A percentile compares a stretch with the other conserved stretches of the same genome.
Evolutionary conservation across 2,113 vertebrate genomes (phyloP).

Genomic region (Macquaria australasica): DNA sequence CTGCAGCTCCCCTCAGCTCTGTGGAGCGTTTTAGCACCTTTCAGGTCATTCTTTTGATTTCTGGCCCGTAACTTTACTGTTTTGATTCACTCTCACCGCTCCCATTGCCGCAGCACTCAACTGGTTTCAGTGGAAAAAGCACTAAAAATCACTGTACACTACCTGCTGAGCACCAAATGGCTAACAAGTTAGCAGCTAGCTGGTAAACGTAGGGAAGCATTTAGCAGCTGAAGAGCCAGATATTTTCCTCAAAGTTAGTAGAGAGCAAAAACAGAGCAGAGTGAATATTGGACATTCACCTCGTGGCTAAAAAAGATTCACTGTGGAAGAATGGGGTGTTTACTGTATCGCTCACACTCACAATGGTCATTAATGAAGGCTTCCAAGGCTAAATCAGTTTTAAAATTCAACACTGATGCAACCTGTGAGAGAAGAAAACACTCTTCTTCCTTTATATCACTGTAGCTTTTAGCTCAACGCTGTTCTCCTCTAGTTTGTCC

Average conservation of each 20-base stretch:
- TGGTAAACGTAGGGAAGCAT: too few relatives aligned
- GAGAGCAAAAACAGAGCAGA: not conserved
- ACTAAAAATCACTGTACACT: not conserved
- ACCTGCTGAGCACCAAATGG: too few relatives aligned
- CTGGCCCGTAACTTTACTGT: not conserved
- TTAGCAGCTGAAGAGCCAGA: not conserved
- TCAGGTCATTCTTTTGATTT: not conserved
- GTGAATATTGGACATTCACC: not conserved
- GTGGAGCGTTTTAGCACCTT: not conserved
- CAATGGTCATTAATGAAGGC: too few relatives aligned
- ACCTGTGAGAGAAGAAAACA: too few relatives aligned
- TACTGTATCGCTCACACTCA: too few relatives aligned
- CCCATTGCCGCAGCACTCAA: not conserved
- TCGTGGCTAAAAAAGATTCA: not conserved
- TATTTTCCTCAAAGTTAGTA: not conserved
- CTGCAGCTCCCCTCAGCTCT: too few relatives aligned
- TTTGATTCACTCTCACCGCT: not conserved
- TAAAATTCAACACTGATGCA: too few relatives aligned
- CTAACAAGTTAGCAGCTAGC: too few relatives aligned
- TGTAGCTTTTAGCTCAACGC: too few relatives aligned
- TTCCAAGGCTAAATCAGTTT: too few relatives aligned
- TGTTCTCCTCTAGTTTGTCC: not conserved
- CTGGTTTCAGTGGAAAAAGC: not conserved
- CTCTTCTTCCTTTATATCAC: too few relatives aligned
- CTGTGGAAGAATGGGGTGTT: too few relatives aligned